Percentiles rank a stretch among this genome's conserved stretches.
Evolutionary conservation across 2,888 invertebrate genomes (phyloP).

Genomic region (Hyppa rectilinea): DNA sequence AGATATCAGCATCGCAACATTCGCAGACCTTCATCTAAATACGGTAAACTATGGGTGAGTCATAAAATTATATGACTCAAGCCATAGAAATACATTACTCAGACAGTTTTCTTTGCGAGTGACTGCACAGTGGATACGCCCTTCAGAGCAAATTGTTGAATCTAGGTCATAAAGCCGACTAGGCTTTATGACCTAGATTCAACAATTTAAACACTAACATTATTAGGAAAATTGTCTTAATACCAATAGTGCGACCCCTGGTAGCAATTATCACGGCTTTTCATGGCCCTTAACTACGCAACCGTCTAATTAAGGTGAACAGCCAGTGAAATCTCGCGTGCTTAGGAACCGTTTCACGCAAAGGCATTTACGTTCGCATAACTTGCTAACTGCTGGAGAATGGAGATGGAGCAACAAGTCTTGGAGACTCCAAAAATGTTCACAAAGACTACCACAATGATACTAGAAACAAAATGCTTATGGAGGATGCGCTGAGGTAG

Average conservation of each 20-base stretch:
- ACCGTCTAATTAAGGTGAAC: conserved; percentile 78
- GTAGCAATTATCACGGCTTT: conserved; percentile 64
- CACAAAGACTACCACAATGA: neutral
- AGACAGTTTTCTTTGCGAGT: neutral
- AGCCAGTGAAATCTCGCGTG: conserved; percentile 83
- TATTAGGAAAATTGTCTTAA: conserved; percentile 49
- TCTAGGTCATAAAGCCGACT: neutral
- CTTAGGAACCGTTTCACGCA: conserved; percentile 77
- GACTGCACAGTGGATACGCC: no score
- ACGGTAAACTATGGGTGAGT: neutral
- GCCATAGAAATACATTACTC: neutral
- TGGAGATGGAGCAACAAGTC: conserved; percentile 77
- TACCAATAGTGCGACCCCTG: conserved; percentile 46
- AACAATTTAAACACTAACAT: conserved; percentile 22
- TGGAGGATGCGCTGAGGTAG: no score
- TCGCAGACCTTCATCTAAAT: neutral
- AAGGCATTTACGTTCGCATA: conserved; percentile 70
- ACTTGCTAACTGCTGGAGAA: conserved; percentile 69
- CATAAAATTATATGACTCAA: neutral
- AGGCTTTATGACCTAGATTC: no score
- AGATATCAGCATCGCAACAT: no score
- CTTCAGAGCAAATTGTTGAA: neutral
- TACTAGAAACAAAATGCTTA: neutral
- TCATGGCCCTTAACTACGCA: conserved; percentile 64
- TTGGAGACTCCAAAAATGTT: conserved; percentile 6